Percentiles rank a stretch among this genome's conserved stretches.
These are phyloP conservation scores for Cataglyphis livida DNA, from an alignment of 2,888 invertebrate species.

Conservation along the genomic window DNA sequence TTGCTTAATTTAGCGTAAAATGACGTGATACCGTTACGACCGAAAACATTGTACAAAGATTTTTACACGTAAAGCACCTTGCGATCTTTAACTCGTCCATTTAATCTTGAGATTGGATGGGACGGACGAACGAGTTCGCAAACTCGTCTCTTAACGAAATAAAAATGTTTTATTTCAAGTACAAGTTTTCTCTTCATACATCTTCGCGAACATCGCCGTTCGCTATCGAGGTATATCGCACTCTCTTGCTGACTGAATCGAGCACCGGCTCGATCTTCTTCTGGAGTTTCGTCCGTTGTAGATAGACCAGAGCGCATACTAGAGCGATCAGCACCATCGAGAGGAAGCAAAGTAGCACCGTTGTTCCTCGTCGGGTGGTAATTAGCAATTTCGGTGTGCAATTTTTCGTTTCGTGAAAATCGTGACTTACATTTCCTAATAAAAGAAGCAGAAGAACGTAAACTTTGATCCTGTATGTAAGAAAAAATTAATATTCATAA, in stretches of 20 bases:
- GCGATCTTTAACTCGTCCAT: background rate
- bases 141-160: background rate
- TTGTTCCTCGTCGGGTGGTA: constrained; percentile 70
- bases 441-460: background rate
- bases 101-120: background rate
- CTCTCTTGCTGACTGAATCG: constrained; percentile 89
- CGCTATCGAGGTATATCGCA: constrained; percentile 91
- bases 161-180: background rate
- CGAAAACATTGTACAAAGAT: background rate
- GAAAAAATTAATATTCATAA: background rate
- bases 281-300: constrained; percentile 88
- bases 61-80: background rate
- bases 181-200: constrained; percentile 35
- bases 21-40: background rate
- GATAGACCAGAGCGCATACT: constrained; percentile 88
- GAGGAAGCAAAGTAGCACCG: constrained; percentile 77
- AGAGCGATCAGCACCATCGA: constrained; percentile 86
- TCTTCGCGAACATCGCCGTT: constrained; percentile 87
- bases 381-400: constrained; percentile 70
- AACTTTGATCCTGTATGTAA: background rate
- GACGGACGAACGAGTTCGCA: background rate
- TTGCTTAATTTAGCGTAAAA: constrained; percentile 25
- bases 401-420: constrained; percentile 76
- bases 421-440: constrained; percentile 40
- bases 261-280: constrained; percentile 87